Percentiles rank a stretch among this genome's conserved stretches.
Conservation (phyloP, 2,888 invertebrate species). For the Cynaeus angustus region DNA sequence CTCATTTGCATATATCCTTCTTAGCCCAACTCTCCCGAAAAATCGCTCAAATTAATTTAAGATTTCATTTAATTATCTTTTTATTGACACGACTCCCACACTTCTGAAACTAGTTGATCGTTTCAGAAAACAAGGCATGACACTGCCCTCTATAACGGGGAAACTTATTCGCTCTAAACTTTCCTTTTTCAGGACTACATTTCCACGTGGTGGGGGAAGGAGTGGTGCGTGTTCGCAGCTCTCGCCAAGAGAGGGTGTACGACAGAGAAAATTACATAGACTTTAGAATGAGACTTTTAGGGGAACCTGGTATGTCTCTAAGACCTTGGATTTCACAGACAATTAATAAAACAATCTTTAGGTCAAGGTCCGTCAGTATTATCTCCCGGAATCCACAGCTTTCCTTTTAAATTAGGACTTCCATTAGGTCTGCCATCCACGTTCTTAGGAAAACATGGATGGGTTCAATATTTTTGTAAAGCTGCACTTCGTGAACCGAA, state of each 20-base stretch:
- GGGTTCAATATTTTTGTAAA: slow-evolving; percentile 96
- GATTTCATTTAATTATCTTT: slow-evolving; percentile 34
- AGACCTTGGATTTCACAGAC: background rate
- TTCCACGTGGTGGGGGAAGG: slow-evolving; percentile 97
- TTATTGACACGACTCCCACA: slow-evolving; percentile 24
- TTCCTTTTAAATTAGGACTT: slow-evolving; percentile 93
- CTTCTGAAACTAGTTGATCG: slow-evolving; percentile 26
- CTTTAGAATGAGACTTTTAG: slow-evolving; percentile 93
- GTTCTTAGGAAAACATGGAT: slow-evolving; percentile 93
- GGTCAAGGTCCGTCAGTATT: slow-evolving; percentile 89
- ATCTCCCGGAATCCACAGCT: slow-evolving; percentile 95
- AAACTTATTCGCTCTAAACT: slow-evolving; percentile 5
- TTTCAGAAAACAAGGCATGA: slow-evolving; percentile 6
- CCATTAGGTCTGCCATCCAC: slow-evolving; percentile 94
- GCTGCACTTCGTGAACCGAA: slow-evolving; percentile 91
- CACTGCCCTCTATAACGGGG: slow-evolving; percentile 21
- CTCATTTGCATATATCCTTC: slow-evolving; percentile 39
- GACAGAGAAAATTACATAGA: slow-evolving; percentile 97
- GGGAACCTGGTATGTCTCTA: slow-evolving; percentile 81
- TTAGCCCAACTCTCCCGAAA: slow-evolving; percentile 27
- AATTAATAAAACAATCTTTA: slow-evolving; percentile 61
- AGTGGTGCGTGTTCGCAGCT: slow-evolving; percentile 89
- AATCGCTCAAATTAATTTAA: slow-evolving; percentile 27
- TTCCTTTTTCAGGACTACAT: slow-evolving; percentile 81
- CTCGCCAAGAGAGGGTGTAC: slow-evolving; percentile 88